Conservation (phyloP, 2,113 vertebrate genomes). For the Lethenteron reissneri region DNA sequence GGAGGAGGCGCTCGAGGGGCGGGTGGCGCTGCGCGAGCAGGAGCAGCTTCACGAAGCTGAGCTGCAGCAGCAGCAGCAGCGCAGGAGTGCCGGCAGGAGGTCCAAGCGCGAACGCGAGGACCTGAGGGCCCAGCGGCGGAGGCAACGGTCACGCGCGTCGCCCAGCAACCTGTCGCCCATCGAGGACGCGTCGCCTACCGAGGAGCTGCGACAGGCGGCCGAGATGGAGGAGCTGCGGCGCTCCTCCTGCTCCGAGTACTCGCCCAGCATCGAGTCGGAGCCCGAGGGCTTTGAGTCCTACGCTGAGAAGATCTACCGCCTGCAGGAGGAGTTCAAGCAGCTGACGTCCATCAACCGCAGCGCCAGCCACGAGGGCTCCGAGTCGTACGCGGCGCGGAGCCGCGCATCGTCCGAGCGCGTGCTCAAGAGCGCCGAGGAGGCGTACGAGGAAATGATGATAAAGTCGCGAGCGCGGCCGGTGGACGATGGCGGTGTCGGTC, state of each 20-base stretch:
- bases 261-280: slow-evolving; percentile 84
- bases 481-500: background rate
- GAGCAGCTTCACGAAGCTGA: slow-evolving; percentile 95
- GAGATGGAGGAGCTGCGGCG: slow-evolving; percentile 97
- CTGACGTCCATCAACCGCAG: slow-evolving; percentile 77
- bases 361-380: slow-evolving; percentile 20
- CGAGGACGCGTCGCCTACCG: slow-evolving; percentile 84
- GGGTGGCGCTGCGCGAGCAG: slow-evolving; percentile 61
- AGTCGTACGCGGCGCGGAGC: slow-evolving; percentile 28
- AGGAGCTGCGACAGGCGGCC: slow-evolving; percentile 75
- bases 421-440: slow-evolving; percentile 87
- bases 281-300: slow-evolving; percentile 63
- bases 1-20: slow-evolving; percentile 82
- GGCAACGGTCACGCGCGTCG: slow-evolving; percentile 66
- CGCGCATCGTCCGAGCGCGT: slow-evolving; percentile 42
- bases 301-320: slow-evolving; percentile 62
- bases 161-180: slow-evolving; percentile 94
- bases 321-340: slow-evolving; percentile 81
- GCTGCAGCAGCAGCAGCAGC: slow-evolving; percentile 42
- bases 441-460: slow-evolving; percentile 96
- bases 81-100: slow-evolving; percentile 80
- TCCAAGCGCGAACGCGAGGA: slow-evolving; percentile 42
- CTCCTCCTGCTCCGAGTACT: slow-evolving; percentile 91
- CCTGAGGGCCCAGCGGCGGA: no score
- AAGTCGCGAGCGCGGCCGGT: slow-evolving; percentile 80